A percentile compares a stretch with the other conserved stretches of the same genome.
Evolutionary conservation across 2,797 vertebrate genomes (phyloP).

Genomic region (Microctenopoma stevenorrisi): DNA sequence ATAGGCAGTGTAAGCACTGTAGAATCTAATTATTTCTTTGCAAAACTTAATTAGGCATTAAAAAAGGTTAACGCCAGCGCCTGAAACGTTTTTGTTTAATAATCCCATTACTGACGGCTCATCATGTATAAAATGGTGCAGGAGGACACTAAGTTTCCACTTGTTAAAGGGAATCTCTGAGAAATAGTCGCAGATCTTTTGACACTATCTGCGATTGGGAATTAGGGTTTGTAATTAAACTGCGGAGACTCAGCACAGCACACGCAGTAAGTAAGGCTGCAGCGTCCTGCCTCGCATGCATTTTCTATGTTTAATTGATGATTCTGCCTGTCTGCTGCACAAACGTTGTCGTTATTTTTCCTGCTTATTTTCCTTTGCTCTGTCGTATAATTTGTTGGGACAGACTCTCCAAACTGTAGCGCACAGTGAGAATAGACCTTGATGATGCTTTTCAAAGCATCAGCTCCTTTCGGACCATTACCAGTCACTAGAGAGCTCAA

Average conservation of each 20-base stretch:
- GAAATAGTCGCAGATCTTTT: conserved; percentile 89
- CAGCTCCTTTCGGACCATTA: conserved; percentile 73
- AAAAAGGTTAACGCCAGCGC: conserved; percentile 99
- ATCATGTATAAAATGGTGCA: conserved; percentile 99
- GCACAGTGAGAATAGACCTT: conserved; percentile 28
- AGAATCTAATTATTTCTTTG: conserved; percentile 99
- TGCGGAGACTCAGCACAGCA: conserved; percentile 67
- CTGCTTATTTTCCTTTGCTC: conserved; percentile 8
- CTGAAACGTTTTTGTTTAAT: conserved; percentile 99
- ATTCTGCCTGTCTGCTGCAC: conserved; percentile 49
- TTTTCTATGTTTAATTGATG: conserved; percentile 61
- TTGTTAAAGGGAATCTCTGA: conserved; percentile 92
- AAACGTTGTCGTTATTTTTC: conserved; percentile 18
- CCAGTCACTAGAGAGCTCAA: conserved; percentile 72
- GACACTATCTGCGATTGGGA: conserved; percentile 83
- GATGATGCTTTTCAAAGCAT: conserved; percentile 57
- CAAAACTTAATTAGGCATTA: conserved; percentile 99
- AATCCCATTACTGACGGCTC: conserved; percentile 99
- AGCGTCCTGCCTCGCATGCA: conserved; percentile 60
- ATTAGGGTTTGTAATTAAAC: conserved; percentile 76
- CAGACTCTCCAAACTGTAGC: conserved; percentile 15
- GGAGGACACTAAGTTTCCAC: conserved; percentile 99
- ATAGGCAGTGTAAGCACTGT: conserved; percentile 99
- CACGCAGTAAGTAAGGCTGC: conserved; percentile 83
- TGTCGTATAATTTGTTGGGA: conserved; percentile 9